Evolutionary conservation across 2,113 vertebrate genomes (phyloP), one percentile per base, ranked within the genome.

Genomic region (Odocoileus virginianus): DNA sequence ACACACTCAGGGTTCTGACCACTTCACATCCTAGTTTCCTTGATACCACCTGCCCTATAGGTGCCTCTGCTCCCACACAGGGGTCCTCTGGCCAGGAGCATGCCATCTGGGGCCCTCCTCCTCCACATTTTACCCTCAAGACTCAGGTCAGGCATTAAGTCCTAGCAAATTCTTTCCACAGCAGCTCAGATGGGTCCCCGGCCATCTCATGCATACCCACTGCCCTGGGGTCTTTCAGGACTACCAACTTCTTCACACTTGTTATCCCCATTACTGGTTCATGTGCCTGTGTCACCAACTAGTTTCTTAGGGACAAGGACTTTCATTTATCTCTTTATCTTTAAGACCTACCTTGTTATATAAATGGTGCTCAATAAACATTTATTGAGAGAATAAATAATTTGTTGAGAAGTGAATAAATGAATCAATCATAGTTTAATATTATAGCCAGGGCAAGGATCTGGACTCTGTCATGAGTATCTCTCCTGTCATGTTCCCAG

Each of bases 91-190:
- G 9, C 21, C 5, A 36, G 74, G 15, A 87, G 33, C 25, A 45
- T 6, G 2, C 14, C 15, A 5, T 21, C 19, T 6, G 17, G 10
- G 14, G 7, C 1, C 17, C 5, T 43, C 4, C 7, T 83, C 23
- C 28, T 60, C 74, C 47, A 28, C n/a, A 16, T 5, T 15, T 33
- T 12, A 86, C 36, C 57, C 15, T 91, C 17, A n/a, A 58, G 52
- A 54, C 57, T 79, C 57, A 21, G 5, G 61, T 89, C 55, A 67
- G 40, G 33, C 45, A 47, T 54, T 16, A 52, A 67, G 57, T 91
- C 60, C 54, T 52, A 33, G 43, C 1, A 2, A 40, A 61, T 64
- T 81, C 81, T 94, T 88, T 6, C 54, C 43, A 67, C 5, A 30
- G 50, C 36, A 67, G 17, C 16, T 43, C 50, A n/a, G 0, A 17